phyloP scores from a whole-genome alignment of 2,797 vertebrate species.

The Erpetoichthys calabaricus region DNA sequence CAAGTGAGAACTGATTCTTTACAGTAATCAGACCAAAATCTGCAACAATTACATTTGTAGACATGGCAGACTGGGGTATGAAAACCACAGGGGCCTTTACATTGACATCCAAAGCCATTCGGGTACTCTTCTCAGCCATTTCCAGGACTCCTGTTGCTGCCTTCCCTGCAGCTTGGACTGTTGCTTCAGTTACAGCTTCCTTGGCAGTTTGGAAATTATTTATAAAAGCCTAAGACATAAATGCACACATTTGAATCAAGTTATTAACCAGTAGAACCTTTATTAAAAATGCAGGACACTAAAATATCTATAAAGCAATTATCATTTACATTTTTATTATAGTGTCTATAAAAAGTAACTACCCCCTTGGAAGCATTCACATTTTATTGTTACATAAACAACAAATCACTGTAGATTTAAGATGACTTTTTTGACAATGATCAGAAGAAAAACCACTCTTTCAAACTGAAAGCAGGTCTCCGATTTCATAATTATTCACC shows the following conservation, averaged over 20 bases:
- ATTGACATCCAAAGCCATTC: constrained; percentile 69
- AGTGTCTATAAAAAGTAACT: too few species aligned
- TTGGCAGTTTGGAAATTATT: constrained; percentile 92
- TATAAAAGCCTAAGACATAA: constrained; percentile 62
- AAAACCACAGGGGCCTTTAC: constrained; percentile 90
- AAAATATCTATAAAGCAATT: neutral
- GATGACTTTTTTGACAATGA: too few species aligned
- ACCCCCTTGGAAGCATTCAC: too few species aligned
- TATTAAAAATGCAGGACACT: neutral
- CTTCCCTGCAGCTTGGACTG: constrained; percentile 83
- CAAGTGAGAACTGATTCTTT: constrained; percentile 66
- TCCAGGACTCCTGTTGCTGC: constrained; percentile 88
- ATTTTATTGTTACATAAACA: too few species aligned
- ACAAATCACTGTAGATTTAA: too few species aligned
- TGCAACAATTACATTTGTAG: constrained; percentile 76
- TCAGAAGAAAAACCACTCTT: too few species aligned
- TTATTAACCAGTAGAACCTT: constrained; percentile 2
- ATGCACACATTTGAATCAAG: constrained; percentile 5
- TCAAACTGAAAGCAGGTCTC: too few species aligned
- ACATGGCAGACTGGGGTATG: constrained; percentile 79
- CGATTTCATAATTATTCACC: too few species aligned
- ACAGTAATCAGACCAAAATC: constrained; percentile 81
- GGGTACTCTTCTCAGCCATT: constrained; percentile 71
- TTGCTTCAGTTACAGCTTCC: constrained; percentile 81
- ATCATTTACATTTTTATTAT: too few species aligned